A percentile compares a stretch with the other conserved stretches of the same genome.
Evolutionary conservation across 2,888 invertebrate species (phyloP).

Genomic region (Schrankia costaestrigalis): DNA sequence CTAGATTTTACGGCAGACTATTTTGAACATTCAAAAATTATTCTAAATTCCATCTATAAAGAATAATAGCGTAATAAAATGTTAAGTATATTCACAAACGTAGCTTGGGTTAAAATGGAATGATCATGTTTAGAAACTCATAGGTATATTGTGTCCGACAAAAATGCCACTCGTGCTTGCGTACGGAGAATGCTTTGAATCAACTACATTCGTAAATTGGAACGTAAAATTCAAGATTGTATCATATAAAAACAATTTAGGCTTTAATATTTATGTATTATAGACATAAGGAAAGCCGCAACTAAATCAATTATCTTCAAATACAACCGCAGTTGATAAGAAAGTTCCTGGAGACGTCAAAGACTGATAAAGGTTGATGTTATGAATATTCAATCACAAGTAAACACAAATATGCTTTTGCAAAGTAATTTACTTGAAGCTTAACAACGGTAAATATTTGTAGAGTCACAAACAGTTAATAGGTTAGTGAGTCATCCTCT

Average conservation of each 20-base stretch:
- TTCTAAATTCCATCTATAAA: slow-evolving; percentile 45
- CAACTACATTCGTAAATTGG: slow-evolving; percentile 65
- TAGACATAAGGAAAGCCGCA: slow-evolving; percentile 36
- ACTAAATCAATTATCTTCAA: slow-evolving; percentile 18
- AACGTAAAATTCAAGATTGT: slow-evolving; percentile 60
- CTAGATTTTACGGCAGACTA: slow-evolving; percentile 38
- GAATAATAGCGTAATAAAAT: slow-evolving; percentile 63
- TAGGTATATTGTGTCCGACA: slow-evolving; percentile 62
- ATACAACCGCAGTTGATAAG: too few species aligned
- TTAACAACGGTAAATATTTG: slow-evolving; percentile 39
- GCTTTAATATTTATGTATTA: slow-evolving; percentile 50
- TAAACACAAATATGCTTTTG: too few species aligned
- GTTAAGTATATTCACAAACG: slow-evolving; percentile 56
- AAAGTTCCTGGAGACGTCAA: too few species aligned
- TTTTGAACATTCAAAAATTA: slow-evolving; percentile 40
- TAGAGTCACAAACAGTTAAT: slow-evolving; percentile 30
- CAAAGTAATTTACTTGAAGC: slow-evolving; percentile 19
- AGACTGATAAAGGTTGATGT: too few species aligned
- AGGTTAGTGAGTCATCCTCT: slow-evolving; percentile 54
- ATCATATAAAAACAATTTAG: slow-evolving; percentile 64
- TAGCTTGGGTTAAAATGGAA: slow-evolving; percentile 62
- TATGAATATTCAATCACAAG: too few species aligned
- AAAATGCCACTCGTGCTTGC: slow-evolving; percentile 61
- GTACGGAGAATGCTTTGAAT: slow-evolving; percentile 58
- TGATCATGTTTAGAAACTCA: slow-evolving; percentile 70